Evolutionary conservation across 2,888 invertebrate genomes (phyloP).

Genomic region (Geotrupes spiniger): DNA sequence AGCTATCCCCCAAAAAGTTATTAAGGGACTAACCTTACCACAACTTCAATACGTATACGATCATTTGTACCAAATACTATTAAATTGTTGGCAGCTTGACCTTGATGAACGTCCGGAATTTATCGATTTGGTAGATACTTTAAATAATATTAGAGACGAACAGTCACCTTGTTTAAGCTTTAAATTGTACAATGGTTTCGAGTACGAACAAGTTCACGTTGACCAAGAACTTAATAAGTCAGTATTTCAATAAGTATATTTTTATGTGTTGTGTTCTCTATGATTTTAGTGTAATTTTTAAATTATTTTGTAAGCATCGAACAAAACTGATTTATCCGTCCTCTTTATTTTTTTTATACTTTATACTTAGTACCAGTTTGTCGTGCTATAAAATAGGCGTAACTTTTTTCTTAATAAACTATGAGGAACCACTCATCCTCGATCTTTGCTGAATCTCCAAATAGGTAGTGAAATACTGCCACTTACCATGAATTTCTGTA

Average conservation of each 20-base stretch:
- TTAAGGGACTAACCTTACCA: conserved; percentile 68
- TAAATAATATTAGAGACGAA: conserved; percentile 33
- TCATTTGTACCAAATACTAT: conserved; percentile 76
- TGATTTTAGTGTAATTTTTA: no score
- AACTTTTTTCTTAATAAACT: no score
- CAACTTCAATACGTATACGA: conserved; percentile 74
- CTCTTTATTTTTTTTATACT: no score
- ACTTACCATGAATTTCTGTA: no score
- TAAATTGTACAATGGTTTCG: conserved; percentile 41
- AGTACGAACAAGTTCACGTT: conserved; percentile 46
- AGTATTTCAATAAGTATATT: conserved; percentile 11
- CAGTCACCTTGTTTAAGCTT: conserved; percentile 38
- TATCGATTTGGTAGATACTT: conserved; percentile 52
- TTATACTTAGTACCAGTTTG: no score
- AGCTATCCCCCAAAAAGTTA: conserved; percentile 66
- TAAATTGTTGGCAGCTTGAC: conserved; percentile 83
- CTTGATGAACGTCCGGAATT: conserved; percentile 76
- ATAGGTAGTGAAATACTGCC: no score
- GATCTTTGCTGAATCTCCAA: no score
- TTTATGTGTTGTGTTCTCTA: no score
- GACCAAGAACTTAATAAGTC: conserved; percentile 41
- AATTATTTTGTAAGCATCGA: no score
- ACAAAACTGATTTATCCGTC: no score
- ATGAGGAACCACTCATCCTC: no score
- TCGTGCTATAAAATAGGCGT: no score